Percentiles rank a stretch among this genome's conserved stretches.
Conservation (phyloP, 2,888 invertebrate species). For the Mesoligia furuncula region DNA sequence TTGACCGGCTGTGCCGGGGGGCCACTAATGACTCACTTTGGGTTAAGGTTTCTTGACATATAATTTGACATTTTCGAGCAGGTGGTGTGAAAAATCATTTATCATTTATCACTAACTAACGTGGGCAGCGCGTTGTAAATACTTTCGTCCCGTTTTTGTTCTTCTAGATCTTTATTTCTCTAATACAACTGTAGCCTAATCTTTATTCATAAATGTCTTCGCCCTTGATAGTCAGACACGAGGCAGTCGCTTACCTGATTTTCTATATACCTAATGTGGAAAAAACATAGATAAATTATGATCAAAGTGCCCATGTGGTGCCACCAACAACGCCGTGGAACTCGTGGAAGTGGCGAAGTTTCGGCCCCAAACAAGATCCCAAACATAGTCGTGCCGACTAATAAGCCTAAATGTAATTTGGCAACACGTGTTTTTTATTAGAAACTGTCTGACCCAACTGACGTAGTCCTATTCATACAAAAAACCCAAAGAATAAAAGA, state of each 20-base stretch:
- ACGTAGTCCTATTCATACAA: neutral
- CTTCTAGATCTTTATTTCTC: neutral
- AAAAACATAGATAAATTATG: neutral
- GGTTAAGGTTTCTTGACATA: too few relatives aligned
- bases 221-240: constrained; percentile 1
- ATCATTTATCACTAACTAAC: neutral
- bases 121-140: neutral
- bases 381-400: neutral
- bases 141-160: neutral
- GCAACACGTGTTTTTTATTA: neutral
- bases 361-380: too few relatives aligned
- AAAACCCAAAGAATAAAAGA: neutral
- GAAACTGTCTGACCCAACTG: neutral
- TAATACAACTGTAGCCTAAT: neutral
- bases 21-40: too few relatives aligned
- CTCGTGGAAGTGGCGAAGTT: neutral
- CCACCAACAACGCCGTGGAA: neutral
- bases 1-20: too few relatives aligned
- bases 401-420: neutral
- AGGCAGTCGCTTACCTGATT: neutral
- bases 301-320: neutral
- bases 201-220: constrained; percentile 8
- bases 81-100: too few relatives aligned
- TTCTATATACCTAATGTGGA: neutral
- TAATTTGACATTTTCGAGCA: too few relatives aligned